Evolutionary conservation across 2,797 vertebrate genomes (phyloP).

Genomic region (Paramormyrops hopkinsi): DNA sequence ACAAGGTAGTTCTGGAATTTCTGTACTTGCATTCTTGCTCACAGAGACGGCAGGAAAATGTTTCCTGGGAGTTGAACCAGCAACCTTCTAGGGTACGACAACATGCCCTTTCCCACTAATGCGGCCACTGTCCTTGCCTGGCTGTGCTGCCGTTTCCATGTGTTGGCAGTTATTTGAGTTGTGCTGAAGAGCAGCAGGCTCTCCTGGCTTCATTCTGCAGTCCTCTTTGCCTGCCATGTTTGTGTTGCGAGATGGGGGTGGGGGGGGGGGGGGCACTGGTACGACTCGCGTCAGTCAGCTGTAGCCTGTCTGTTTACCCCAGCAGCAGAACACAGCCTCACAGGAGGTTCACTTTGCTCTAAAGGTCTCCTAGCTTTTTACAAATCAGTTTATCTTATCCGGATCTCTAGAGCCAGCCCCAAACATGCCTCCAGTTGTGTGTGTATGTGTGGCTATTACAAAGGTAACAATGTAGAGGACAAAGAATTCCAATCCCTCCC

Average conservation of each 20-base stretch:
- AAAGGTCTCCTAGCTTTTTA: neutral
- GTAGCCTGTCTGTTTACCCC: neutral
- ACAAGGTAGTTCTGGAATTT: neutral
- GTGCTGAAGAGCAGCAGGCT: neutral
- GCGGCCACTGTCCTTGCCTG: neutral
- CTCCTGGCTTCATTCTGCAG: neutral
- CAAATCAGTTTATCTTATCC: neutral
- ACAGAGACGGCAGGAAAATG: neutral
- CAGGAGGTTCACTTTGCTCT: constrained; percentile 14
- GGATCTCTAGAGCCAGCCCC: neutral
- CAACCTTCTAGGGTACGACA: neutral
- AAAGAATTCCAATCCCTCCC: constrained; percentile 33
- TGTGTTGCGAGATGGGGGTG: neutral
- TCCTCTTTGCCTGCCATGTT: neutral
- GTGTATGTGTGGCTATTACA: constrained; percentile 28
- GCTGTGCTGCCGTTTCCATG: neutral
- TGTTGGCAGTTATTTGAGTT: neutral
- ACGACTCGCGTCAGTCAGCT: constrained; percentile 16
- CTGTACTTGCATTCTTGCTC: neutral
- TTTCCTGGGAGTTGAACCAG: neutral
- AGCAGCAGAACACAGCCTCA: neutral
- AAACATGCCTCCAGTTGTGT: neutral
- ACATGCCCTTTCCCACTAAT: neutral
- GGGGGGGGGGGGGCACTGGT: neutral
- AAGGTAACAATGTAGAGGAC: constrained; percentile 51